Base-by-base conservation (phyloP, 2,888 invertebrate genomes). In the Harmothoe impar region DNA sequence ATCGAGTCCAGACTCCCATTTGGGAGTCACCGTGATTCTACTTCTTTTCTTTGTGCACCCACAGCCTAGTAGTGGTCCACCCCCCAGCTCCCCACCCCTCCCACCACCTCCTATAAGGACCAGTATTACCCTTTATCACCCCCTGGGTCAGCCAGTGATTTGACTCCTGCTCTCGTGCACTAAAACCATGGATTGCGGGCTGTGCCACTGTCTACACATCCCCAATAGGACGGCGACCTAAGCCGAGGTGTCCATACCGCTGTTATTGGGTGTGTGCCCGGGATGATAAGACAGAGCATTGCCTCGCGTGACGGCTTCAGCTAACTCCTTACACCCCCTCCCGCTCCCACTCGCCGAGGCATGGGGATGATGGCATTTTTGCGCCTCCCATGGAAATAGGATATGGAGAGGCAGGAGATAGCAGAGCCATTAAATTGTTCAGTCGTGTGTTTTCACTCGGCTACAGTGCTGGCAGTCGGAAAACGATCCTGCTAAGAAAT, bases 331-430 rank as follows among this genome's bases (percentile, higher is more conserved):
- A 43, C 43, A 43, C 43, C 43, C 43, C 10, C 43, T 62, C 62
- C 62, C 62, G 12, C 10, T 62, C 72, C 25, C 15, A 5, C 15
- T 25, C n/a, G 20, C 29, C 25, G 72, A 29, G 72, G 29, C 25
- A 29, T 72, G 72, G 31, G 29, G 29, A 72, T n/a, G 25, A 29
- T 29, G 29, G 25, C 72, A 29, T 72, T 31, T 72, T 25, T 25
- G 25, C 25, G 72, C 72, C 31, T 29, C 29, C 72, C 25, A 29
- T 25, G 72, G 72, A 72, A 72, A 72, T 72, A 29, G 72, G 72
- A 72, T 72, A 62, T n/a, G 72, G 72, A 25, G 72, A 72, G 72
- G 3, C n/a, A 1, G 25, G 72, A 29, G 72, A 72, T 72, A 72
- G 72, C 62, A 25, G 72, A 1, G 3, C 72, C 29, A 72, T 72